Conservation (phyloP, 1,140 invertebrate species). For the Drosophila oshimai region DNA sequence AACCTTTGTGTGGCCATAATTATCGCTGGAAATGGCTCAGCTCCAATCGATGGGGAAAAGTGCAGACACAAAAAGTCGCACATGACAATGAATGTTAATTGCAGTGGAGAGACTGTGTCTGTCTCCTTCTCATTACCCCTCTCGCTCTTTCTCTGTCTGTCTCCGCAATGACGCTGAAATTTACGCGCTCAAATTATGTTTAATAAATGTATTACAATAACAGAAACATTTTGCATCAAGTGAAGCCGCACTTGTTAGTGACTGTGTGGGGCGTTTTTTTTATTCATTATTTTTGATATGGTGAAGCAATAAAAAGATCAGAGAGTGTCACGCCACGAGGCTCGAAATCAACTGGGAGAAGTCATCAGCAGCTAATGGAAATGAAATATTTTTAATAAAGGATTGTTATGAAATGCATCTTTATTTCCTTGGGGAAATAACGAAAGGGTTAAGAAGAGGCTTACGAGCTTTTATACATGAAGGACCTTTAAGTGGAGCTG, state of each 20-base stretch:
- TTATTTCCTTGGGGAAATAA: not conserved
- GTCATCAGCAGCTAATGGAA: slow-evolving; percentile 27
- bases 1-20: slow-evolving; percentile 54
- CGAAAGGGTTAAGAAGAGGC: not conserved
- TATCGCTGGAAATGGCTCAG: slow-evolving; percentile 67
- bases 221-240: slow-evolving; percentile 71
- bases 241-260: slow-evolving; percentile 39
- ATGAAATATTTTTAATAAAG: slow-evolving; percentile 29
- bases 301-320: slow-evolving; percentile 71
- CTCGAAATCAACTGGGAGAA: slow-evolving; percentile 14
- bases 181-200: slow-evolving; percentile 73
- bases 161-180: slow-evolving; percentile 43
- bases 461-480: not conserved
- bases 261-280: slow-evolving; percentile 10
- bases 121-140: slow-evolving; percentile 2
- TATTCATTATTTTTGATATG: not conserved
- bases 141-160: not conserved
- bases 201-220: slow-evolving; percentile 76
- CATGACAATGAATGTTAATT: slow-evolving; percentile 80
- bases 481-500: not conserved
- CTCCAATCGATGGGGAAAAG: slow-evolving; percentile 26
- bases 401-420: slow-evolving; percentile 7
- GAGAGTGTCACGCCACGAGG: slow-evolving; percentile 29
- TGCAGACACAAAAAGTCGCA: slow-evolving; percentile 55
- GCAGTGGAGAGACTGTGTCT: slow-evolving; percentile 32